phyloP scores from a whole-genome alignment of 2,797 vertebrate genomes.

The Sparidentex hasta region DNA sequence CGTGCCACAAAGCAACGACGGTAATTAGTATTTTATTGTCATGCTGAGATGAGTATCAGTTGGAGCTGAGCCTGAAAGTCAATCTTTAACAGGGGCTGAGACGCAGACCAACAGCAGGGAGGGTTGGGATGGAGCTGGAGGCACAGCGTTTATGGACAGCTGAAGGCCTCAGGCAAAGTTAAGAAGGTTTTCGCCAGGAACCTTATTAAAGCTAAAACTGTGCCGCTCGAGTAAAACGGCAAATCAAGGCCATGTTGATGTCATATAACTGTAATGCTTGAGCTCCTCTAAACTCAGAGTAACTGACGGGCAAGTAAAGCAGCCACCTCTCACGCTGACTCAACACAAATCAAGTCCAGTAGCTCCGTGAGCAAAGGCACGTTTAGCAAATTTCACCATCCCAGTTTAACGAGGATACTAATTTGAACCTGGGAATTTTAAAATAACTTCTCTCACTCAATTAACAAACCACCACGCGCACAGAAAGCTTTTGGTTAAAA shows the following conservation, averaged over 20 bases:
- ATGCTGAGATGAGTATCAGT: conserved; percentile 11
- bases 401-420: no score
- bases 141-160: conserved; percentile 26
- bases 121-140: conserved; percentile 22
- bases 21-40: conserved; percentile 65
- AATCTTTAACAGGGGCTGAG: conserved; percentile 17
- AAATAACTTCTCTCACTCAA: no score
- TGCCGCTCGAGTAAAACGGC: background rate
- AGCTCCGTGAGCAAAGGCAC: no score
- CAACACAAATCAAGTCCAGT: background rate
- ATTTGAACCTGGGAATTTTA: no score
- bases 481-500: no score
- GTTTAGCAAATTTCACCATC: no score
- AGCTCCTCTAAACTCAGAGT: background rate
- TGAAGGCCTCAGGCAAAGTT: conserved; percentile 44
- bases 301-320: background rate
- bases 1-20: conserved; percentile 51
- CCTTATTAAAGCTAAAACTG: conserved; percentile 11
- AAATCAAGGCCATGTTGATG: background rate
- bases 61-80: conserved; percentile 29
- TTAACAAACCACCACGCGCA: no score
- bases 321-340: background rate
- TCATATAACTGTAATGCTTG: background rate
- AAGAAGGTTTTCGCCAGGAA: conserved; percentile 11
- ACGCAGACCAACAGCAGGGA: conserved; percentile 6